Percentiles rank a stretch among this genome's conserved stretches.
Evolutionary conservation across 2,113 vertebrate species (phyloP).

Genomic region (Noctilio leporinus): DNA sequence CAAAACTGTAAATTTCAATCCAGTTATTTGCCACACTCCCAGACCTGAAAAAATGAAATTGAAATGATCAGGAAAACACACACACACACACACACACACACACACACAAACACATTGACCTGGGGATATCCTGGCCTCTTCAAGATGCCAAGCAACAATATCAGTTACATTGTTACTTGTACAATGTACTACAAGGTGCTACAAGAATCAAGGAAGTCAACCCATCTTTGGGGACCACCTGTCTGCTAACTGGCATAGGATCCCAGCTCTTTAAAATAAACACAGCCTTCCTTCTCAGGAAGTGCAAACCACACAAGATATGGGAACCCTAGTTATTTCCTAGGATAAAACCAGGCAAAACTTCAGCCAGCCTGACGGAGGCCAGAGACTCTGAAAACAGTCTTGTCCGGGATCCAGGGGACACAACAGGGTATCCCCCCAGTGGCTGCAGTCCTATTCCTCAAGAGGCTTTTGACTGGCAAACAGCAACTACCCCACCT

Average conservation of each 20-base stretch:
- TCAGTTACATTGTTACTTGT: too few relatives aligned
- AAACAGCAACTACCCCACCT: background rate
- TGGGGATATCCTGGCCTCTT: background rate
- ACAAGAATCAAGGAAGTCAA: background rate
- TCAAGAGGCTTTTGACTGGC: background rate
- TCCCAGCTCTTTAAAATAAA: background rate
- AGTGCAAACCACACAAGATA: background rate
- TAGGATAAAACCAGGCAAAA: background rate
- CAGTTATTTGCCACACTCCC: conserved; percentile 89
- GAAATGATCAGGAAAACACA: background rate
- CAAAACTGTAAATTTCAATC: conserved; percentile 91
- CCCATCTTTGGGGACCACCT: background rate
- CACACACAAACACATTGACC: background rate
- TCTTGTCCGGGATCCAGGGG: rapidly evolving
- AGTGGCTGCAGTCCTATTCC: background rate
- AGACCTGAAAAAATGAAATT: conserved; percentile 80
- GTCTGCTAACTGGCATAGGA: background rate
- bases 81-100: too few relatives aligned
- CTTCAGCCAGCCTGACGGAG: background rate
- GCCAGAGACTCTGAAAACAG: background rate
- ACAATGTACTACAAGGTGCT: too few relatives aligned
- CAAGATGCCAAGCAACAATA: background rate
- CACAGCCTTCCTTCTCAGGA: background rate
- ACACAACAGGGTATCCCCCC: background rate
- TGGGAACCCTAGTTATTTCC: background rate